A percentile compares a stretch with the other conserved stretches of the same genome.
phyloP scores from a whole-genome alignment of 2,113 vertebrate genomes.

The Canis aureus region DNA sequence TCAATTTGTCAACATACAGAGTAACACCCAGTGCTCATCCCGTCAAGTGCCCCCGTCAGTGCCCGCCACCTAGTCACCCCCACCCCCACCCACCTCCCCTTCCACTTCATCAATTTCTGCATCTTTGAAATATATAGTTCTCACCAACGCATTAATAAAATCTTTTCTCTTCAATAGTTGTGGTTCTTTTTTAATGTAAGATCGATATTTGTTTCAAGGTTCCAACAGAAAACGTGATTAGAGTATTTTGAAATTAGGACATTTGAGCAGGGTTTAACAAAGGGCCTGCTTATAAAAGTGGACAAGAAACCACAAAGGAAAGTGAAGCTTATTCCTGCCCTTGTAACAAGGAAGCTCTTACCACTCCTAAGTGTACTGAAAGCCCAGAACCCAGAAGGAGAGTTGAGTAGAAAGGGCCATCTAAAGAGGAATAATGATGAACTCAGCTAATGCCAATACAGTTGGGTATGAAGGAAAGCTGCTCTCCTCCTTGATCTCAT shows the following conservation, averaged over 20 bases:
- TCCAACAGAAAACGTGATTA: not conserved
- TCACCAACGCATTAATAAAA: not conserved
- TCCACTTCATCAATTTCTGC: not conserved
- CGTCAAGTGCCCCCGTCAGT: too few species aligned
- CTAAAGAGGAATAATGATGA: fast-evolving
- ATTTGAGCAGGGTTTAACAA: not conserved
- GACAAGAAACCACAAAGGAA: not conserved
- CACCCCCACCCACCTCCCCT: too few species aligned
- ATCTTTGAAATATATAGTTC: not conserved
- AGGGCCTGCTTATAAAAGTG: not conserved
- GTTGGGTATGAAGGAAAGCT: not conserved
- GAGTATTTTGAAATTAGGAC: not conserved
- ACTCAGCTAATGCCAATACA: fast-evolving
- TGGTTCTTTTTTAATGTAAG: not conserved
- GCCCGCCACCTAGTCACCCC: too few species aligned
- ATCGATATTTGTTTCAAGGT: not conserved
- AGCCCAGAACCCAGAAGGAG: not conserved
- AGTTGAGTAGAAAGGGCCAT: not conserved
- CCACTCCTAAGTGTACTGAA: not conserved
- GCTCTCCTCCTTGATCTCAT: not conserved
- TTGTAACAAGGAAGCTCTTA: not conserved
- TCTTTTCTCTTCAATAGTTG: not conserved
- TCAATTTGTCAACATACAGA: too few species aligned
- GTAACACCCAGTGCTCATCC: too few species aligned
- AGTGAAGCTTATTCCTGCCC: not conserved